Base-by-base conservation (phyloP, 2,888 invertebrate genomes). In the Rutpela maculata region DNA sequence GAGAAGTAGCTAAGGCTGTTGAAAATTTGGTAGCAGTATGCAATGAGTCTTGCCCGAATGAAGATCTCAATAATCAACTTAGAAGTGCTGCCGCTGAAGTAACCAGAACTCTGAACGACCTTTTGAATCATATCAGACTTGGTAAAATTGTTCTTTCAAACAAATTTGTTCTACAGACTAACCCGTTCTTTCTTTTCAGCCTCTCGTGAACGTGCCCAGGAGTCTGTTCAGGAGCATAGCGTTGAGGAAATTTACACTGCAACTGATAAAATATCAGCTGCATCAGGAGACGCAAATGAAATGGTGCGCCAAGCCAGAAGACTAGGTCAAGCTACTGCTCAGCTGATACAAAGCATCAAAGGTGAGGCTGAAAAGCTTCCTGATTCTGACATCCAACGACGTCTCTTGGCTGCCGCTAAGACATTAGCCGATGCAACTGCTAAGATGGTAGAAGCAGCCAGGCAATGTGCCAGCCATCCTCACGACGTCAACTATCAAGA, bases 381-480 rank as follows among this genome's bases (percentile, higher is more conserved):
- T 0, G 96, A 96, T 88, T 95, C 97, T 0, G 98, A 98, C 73
- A 81, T 83, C 22, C 98, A 98, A 86, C 94, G 96, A 81, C 93
- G 96, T 75, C 90, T 99, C 70, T 90, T 99, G 63, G 97, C 97
- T 0, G 99, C 99, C 0, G 99, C 99, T 17, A 98, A 98, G 88
- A 93, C 96, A 75, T 88, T 97, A 62, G 99, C 99, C 0, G 99
- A 99, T 89, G 99, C 99, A 0, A 99, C 99, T 0, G 97, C 98
- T 0, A 93, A 96, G 83, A 96, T 99, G 95, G 99, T 85, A 18
- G 99, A 99, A 89, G 98, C 98, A 0, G 98, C 98, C 0, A 92
- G 99, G 76, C 95, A 96, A 71, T 98, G 98, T 89, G 97, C 98
- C 0, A 95, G 95, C 26, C 93, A 94, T 86, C 95, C 95, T 0